These are phyloP conservation scores for Andrena trimmerana DNA, from an alignment of 2,888 invertebrate species.

Conservation along the genomic window DNA sequence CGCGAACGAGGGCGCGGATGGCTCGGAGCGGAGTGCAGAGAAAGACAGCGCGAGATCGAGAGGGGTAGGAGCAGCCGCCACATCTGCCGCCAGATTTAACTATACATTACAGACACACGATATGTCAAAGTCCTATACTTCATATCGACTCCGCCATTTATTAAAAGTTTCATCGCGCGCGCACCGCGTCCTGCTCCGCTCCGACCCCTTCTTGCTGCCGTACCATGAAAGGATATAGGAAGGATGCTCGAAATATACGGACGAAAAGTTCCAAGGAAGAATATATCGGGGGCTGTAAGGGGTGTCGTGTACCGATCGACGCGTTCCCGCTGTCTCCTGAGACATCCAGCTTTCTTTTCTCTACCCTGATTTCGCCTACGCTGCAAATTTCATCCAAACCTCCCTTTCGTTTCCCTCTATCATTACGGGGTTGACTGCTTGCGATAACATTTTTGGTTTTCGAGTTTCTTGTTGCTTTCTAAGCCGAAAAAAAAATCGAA, in stretches of 20 bases:
- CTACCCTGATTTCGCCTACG: constrained; percentile 2
- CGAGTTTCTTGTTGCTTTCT: too few relatives aligned
- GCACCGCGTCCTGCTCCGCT: constrained; percentile 68
- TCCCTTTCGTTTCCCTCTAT: neutral
- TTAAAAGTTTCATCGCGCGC: constrained; percentile 85
- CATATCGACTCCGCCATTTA: constrained; percentile 85
- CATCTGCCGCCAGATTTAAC: constrained; percentile 85
- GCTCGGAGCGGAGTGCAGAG: constrained; percentile 56
- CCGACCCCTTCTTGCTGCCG: constrained; percentile 67
- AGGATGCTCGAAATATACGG: constrained; percentile 77
- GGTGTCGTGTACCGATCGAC: constrained; percentile 51
- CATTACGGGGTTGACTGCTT: neutral
- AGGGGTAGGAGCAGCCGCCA: constrained; percentile 79
- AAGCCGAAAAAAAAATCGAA: too few relatives aligned
- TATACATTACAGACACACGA: constrained; percentile 86
- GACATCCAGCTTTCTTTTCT: neutral
- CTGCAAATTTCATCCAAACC: neutral
- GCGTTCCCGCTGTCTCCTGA: constrained; percentile 55
- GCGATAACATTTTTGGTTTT: too few relatives aligned
- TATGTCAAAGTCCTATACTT: constrained; percentile 86
- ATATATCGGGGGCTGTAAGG: constrained; percentile 30
- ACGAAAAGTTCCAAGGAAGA: constrained; percentile 66
- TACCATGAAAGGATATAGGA: constrained; percentile 66
- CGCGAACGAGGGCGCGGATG: constrained; percentile 64
- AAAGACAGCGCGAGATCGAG: constrained; percentile 62